phyloP scores from a whole-genome alignment of 2,113 vertebrate genomes.

The Natator depressus region DNA sequence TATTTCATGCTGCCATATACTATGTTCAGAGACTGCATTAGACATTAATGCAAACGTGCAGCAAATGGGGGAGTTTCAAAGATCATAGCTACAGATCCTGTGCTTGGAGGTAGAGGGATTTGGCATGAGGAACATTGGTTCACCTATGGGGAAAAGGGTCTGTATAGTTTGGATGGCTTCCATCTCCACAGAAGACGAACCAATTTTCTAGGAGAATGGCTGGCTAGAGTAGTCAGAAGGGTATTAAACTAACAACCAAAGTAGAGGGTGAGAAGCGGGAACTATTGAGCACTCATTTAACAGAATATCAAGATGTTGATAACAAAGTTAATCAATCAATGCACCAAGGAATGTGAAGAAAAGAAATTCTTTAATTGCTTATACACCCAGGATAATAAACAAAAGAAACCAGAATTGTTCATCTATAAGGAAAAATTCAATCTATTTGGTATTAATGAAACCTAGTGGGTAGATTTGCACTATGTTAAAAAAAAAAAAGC shows the following conservation, averaged over 20 bases:
- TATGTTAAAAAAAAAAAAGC: neutral
- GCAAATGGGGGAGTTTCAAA: neutral
- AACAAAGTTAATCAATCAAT: neutral
- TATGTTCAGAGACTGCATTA: neutral
- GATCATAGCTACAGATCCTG: neutral
- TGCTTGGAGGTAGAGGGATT: neutral
- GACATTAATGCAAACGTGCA: neutral
- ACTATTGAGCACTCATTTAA: neutral
- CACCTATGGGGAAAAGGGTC: neutral
- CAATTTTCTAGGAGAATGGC: neutral
- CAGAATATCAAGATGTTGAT: neutral
- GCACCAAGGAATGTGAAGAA: neutral
- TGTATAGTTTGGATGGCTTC: neutral
- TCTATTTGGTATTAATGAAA: neutral
- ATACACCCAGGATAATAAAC: neutral
- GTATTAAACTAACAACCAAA: neutral
- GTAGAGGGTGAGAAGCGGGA: neutral
- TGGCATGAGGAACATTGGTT: neutral
- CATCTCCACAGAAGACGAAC: neutral
- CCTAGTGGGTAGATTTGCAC: neutral
- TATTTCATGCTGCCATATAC: accelerated
- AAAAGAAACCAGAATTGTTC: neutral
- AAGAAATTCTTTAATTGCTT: neutral
- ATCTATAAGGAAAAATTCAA: neutral
- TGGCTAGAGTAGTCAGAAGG: neutral